phyloP scores from a whole-genome alignment of 2,797 vertebrate genomes.

The Acipenser ruthenus region DNA sequence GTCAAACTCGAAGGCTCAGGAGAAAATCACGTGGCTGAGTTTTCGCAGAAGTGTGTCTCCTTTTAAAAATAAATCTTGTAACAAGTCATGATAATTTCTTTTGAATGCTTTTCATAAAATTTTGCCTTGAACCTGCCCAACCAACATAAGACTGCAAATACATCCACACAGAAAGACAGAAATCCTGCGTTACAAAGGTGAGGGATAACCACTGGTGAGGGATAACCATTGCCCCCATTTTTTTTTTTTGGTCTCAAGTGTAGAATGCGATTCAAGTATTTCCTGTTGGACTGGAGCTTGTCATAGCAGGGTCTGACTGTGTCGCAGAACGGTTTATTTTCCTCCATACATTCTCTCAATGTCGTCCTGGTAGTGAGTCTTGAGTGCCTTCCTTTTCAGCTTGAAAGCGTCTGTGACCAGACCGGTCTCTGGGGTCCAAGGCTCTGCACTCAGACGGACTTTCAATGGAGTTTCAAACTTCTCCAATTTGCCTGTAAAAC shows the following conservation, averaged over 20 bases:
- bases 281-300: slow-evolving; percentile 57
- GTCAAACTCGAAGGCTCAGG: not conserved
- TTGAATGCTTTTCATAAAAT: slow-evolving; percentile 23
- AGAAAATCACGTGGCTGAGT: not conserved
- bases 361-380: slow-evolving; percentile 74
- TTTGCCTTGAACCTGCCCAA: not conserved
- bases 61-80: no score
- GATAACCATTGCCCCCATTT: slow-evolving; percentile 11
- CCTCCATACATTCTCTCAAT: slow-evolving; percentile 87
- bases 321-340: slow-evolving; percentile 46
- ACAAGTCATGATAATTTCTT: not conserved
- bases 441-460: slow-evolving; percentile 78
- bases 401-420: slow-evolving; percentile 94
- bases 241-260: slow-evolving; percentile 46
- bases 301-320: slow-evolving; percentile 27
- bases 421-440: slow-evolving; percentile 90
- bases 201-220: slow-evolving; percentile 11
- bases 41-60: not conserved
- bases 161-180: no score
- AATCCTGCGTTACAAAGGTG: slow-evolving; percentile 17
- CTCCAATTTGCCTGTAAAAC: slow-evolving; percentile 70
- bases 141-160: not conserved
- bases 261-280: slow-evolving; percentile 62
- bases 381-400: slow-evolving; percentile 86
- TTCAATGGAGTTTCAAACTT: slow-evolving; percentile 89